Evolutionary conservation across 2,797 vertebrate genomes (phyloP).

Genomic region (Protosalanx chinensis): DNA sequence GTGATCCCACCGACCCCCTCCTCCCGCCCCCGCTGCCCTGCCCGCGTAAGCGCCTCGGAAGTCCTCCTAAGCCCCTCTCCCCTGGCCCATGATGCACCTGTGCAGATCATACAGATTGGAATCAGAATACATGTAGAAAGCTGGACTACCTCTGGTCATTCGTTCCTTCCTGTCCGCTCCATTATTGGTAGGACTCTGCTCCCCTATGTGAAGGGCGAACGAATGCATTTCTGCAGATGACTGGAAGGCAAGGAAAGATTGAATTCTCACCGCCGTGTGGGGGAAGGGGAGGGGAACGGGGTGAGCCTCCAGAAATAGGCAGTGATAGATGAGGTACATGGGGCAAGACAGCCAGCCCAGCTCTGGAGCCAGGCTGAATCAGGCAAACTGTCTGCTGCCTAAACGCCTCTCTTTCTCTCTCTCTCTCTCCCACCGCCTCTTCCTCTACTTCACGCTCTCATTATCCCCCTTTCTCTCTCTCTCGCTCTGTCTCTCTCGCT

Average conservation of each 20-base stretch:
- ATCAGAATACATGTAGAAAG: conserved; percentile 61
- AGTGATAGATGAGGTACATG: conserved; percentile 79
- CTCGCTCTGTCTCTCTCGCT: conserved; percentile 48
- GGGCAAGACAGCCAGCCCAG: conserved; percentile 68
- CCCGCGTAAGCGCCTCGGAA: background rate
- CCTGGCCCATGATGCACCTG: conserved; percentile 52
- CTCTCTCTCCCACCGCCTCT: conserved; percentile 20
- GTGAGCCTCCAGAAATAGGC: conserved; percentile 68
- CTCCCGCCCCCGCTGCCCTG: conserved; percentile 27
- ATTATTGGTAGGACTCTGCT: conserved; percentile 67
- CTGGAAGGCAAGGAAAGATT: conserved; percentile 69
- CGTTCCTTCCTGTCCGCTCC: conserved; percentile 43
- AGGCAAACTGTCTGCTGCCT: conserved; percentile 72
- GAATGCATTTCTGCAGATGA: conserved; percentile 69
- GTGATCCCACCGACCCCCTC: conserved; percentile 11
- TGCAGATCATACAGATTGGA: conserved; percentile 62
- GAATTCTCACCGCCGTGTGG: conserved; percentile 66
- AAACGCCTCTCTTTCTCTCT: conserved; percentile 55
- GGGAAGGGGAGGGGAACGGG: conserved; percentile 42
- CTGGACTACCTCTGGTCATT: conserved; percentile 58
- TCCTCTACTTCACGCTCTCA: conserved; percentile 6
- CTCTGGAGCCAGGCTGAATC: conserved; percentile 75
- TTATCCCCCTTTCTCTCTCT: conserved; percentile 23
- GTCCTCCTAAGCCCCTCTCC: background rate
- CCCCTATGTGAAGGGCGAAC: conserved; percentile 57